A percentile compares a stretch with the other conserved stretches of the same genome.
Evolutionary conservation across 2,888 invertebrate species (phyloP).

Genomic region (Pteria penguin): DNA sequence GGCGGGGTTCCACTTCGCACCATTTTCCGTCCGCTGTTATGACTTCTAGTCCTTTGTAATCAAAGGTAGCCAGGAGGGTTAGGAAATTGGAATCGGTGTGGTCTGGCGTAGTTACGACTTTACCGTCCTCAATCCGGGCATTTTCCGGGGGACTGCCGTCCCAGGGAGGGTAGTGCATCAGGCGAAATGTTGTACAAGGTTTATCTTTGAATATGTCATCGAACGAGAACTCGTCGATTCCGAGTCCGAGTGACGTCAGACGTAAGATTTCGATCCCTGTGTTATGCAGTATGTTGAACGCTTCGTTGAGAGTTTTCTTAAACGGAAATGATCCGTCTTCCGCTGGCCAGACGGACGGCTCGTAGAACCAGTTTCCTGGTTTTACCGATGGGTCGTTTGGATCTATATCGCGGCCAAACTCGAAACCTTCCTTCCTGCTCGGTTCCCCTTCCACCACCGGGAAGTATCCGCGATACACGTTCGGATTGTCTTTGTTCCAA

Average conservation of each 20-base stretch:
- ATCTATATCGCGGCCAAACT: constrained; percentile 53
- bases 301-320: constrained; percentile 42
- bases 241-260: constrained; percentile 57
- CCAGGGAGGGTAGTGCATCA: constrained; percentile 65
- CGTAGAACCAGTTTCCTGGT: constrained; percentile 53
- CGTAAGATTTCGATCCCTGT: constrained; percentile 56
- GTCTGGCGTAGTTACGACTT: constrained; percentile 56
- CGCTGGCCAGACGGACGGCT: constrained; percentile 52
- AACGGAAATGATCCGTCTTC: constrained; percentile 57
- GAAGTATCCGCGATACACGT: constrained; percentile 65
- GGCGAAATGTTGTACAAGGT: constrained; percentile 57
- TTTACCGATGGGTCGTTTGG: constrained; percentile 42
- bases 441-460: constrained; percentile 59
- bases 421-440: constrained; percentile 65
- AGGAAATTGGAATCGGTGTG: constrained; percentile 63
- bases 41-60: constrained; percentile 58
- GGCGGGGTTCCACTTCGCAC: constrained; percentile 57
- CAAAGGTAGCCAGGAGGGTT: constrained; percentile 55
- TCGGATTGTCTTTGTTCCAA: constrained; percentile 61
- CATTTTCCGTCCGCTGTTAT: constrained; percentile 47
- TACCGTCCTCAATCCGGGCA: constrained; percentile 53
- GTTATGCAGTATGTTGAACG: constrained; percentile 53
- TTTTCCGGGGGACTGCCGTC: constrained; percentile 44
- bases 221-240: constrained; percentile 56
- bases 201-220: constrained; percentile 57